Evolutionary conservation across 2,888 invertebrate species (phyloP), one percentile per base, ranked within the genome.

Genomic region (Hypsopygia costalis): DNA sequence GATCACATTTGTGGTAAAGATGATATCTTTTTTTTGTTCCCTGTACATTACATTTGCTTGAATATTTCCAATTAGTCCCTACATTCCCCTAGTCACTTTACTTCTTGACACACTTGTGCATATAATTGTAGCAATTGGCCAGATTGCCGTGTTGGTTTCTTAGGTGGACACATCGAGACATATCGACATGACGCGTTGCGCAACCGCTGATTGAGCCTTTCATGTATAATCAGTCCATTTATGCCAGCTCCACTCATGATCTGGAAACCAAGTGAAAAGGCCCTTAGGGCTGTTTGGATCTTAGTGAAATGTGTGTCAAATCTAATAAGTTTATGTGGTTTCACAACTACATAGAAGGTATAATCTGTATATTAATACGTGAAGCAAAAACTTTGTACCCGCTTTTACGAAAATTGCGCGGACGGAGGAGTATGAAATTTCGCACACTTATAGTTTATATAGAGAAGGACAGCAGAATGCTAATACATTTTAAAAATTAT

Each of bases 101-200:
- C 74, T 60, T 73, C 76, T 79, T 81, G 83, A 83, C 85, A 83
- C 71, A 83, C 69, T 81, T 86, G 71, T 65, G 49, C 59, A 59
- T 71, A 74, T 85, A 85, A 87, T 86, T 85, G 81, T 81, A 75
- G 83, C 80, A 80, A 85, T 86, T 82, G 74, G 67, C 71, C 52
- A 11, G 58, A 58, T 65, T 52, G 63, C 59, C 56, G 58, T 53
- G 59, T 62, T 57, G 59, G 59, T 48, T 62, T 52, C 47, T 44
- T 51, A 61, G 59, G 65, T 62, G 69, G 68, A 75, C 81, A 81
- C 70, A 81, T 85, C 83, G 76, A 79, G 81, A 85, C 81, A 83
- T 72, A 83, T 83, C 77, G 74, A 69, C 74, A 58, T 69, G 70
- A 72, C 66, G 55, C 46, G 62, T 81, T 82, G 72, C 72, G 67